A percentile compares a stretch with the other conserved stretches of the same genome.
Evolutionary conservation across 2,888 invertebrate genomes (phyloP).

Genomic region (Aporophyla nigra): DNA sequence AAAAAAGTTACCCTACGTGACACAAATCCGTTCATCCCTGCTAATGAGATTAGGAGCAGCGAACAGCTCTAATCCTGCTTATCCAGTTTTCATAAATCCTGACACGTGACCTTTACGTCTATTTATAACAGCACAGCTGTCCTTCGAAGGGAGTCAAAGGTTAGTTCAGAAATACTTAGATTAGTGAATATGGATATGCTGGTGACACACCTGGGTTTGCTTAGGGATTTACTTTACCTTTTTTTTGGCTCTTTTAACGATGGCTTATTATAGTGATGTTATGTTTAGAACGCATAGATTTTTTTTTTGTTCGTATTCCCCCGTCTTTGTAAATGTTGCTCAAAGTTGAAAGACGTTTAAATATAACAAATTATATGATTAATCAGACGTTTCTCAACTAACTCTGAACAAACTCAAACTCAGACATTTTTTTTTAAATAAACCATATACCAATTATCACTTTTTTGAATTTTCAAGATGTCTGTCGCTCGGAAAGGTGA

Average conservation of each 20-base stretch:
- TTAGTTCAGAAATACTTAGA: constrained; percentile 20
- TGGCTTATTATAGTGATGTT: background rate
- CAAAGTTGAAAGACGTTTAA: too few species aligned
- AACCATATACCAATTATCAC: too few species aligned
- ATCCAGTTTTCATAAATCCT: constrained; percentile 48
- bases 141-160: constrained; percentile 8
- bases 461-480: too few species aligned
- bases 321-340: too few species aligned
- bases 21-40: constrained; percentile 35
- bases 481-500: too few species aligned
- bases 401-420: too few species aligned
- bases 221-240: background rate
- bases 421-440: too few species aligned
- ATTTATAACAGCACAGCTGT: constrained; percentile 57
- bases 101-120: constrained; percentile 42
- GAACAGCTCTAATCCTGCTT: constrained; percentile 36
- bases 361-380: too few species aligned
- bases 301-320: background rate
- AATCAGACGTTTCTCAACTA: too few species aligned
- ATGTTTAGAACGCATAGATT: background rate
- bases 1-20: constrained; percentile 11
- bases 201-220: background rate
- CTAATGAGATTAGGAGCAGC: constrained; percentile 28
- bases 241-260: background rate
- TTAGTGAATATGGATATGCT: constrained; percentile 16